Conservation (phyloP, 2,797 vertebrate species). For the Pteropus rufus region DNA sequence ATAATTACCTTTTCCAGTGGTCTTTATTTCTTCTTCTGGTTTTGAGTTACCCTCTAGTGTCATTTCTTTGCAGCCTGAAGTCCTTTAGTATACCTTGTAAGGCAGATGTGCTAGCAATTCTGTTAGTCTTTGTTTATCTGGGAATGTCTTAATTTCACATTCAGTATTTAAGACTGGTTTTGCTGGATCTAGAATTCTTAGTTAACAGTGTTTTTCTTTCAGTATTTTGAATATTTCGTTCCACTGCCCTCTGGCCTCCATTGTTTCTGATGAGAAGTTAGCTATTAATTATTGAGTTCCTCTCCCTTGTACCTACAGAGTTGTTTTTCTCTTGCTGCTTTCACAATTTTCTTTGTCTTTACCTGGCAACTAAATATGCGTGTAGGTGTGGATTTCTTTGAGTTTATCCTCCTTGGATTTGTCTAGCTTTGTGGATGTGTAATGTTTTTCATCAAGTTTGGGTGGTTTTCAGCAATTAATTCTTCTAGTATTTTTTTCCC, state of each 20-base stretch:
- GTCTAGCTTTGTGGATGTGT: background rate
- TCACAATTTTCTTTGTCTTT: background rate
- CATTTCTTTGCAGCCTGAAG: background rate
- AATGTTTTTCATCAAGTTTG: background rate
- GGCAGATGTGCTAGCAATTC: background rate
- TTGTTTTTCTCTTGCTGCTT: background rate
- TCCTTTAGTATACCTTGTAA: background rate
- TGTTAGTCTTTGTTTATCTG: background rate
- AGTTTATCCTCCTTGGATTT: background rate
- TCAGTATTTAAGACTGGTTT: background rate
- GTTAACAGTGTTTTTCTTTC: background rate
- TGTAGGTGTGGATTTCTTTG: background rate
- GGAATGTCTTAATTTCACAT: background rate
- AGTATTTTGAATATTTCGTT: background rate
- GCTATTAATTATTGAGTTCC: background rate
- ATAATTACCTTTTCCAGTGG: background rate
- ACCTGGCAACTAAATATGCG: background rate
- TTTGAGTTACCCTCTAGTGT: background rate
- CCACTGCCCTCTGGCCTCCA: background rate
- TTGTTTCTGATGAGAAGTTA: background rate
- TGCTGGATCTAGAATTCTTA: background rate
- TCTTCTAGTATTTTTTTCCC: background rate
- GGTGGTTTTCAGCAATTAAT: background rate
- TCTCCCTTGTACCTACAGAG: background rate
- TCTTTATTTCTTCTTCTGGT: background rate